Evolutionary conservation across 2,113 vertebrate species (phyloP).

Genomic region (Puffinus mauretanicus): DNA sequence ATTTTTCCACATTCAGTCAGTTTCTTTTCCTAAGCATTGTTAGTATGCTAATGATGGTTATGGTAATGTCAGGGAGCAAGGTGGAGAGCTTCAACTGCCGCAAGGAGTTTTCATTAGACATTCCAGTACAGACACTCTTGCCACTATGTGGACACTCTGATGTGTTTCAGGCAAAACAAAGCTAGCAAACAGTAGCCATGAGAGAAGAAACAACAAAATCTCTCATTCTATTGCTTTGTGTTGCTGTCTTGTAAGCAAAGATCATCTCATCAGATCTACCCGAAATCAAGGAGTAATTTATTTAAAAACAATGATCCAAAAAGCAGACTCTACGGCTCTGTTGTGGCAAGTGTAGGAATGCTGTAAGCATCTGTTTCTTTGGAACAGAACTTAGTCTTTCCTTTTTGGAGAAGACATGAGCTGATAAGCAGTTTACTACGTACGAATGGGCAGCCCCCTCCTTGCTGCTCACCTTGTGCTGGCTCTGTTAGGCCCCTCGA

Average conservation of each 20-base stretch:
- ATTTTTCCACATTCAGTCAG: background rate
- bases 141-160: background rate
- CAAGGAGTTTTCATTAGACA: background rate
- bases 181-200: background rate
- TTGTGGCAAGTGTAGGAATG: background rate
- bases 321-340: background rate
- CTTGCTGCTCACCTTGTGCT: background rate
- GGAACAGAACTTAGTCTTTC: background rate
- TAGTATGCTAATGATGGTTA: background rate
- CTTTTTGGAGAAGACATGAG: background rate
- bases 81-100: background rate
- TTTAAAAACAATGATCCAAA: background rate
- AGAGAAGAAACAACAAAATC: background rate
- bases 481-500: background rate
- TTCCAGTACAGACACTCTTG: background rate
- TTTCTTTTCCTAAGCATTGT: background rate
- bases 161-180: background rate
- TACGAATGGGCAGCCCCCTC: background rate
- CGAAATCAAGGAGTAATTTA: background rate
- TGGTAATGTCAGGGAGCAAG: background rate
- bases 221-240: background rate
- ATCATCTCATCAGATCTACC: background rate
- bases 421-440: background rate
- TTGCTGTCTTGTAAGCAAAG: background rate
- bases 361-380: background rate